Base-by-base conservation (phyloP, 92 coral and sea anemone species). In the Isaurus tuberculatus region DNA sequence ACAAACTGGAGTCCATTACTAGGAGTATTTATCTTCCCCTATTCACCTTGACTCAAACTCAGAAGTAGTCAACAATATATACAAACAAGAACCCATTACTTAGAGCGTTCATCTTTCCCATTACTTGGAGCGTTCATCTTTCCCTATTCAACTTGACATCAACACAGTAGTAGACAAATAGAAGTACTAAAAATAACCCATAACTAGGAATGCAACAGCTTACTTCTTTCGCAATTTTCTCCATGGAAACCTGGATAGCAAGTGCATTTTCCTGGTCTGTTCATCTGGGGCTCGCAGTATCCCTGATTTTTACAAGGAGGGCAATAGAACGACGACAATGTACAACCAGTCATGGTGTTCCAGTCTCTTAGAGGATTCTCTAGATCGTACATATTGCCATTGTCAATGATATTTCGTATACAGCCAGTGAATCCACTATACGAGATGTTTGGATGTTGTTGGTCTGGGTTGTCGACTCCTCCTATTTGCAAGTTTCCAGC, bases 401-500 rank as follows among this genome's bases (percentile, higher is more conserved):
- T 91, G 83, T 95, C 94, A 55, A 82, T 44, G 69, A 95, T 74
- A 40, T 88, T 91, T 30, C 98, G 92, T 79, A 95, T 93, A 57
- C 98, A 95, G 17, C 98, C 98, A 29, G 81, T 85, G 53, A 95
- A 95, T 3, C 98, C 93, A 2, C 83, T 87, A 84, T 86, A 91
- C 63, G 89, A 79, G 20, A 95, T 87, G 25, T 88, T 63, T 32
- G 98, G 94, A 73, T 87, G 90, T 0, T 84, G 37, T 33, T 91
- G 89, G 26, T 80, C 44, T 2, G 92, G 85, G 32, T 88, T 87
- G 14, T 92, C 90, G 2, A 94, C 93, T 13, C 98, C 98, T 68
- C 98, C 98, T 23, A 95, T 75, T 73, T 95, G 98, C 22, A 95
- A 94, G 20, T 95, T 92, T 73, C 94, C 85, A 25, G 89, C 85